Evolutionary conservation across 2,797 vertebrate species (phyloP), one percentile per base, ranked within the genome.

Genomic region (Harpagifer antarcticus): DNA sequence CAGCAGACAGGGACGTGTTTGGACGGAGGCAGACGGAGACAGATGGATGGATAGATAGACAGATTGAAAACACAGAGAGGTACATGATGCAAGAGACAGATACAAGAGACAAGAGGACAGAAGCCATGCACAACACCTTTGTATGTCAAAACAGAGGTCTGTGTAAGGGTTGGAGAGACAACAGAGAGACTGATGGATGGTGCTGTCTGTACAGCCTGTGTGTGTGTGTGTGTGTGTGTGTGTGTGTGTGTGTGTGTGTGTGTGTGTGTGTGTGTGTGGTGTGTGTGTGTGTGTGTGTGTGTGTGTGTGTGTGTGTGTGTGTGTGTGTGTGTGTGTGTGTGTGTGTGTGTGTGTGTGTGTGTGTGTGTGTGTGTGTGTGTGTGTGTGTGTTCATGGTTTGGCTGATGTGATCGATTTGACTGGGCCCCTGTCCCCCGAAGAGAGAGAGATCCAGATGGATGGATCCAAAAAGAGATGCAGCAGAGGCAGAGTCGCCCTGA

Each of bases 371-470:
- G 23, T 27, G 14, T 4, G 13, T 2, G 33, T 33, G 33, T 37
- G 31, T 33, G 31, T 33, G 31, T 9, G 37, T 58, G 68, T 67
- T n/a, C 59, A 62, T 4, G 64, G 71, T 65, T 4, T 68, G 62
- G 50, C 27, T 84, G 86, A 85, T 67, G 76, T 91, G 91, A 92
- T 92, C 77, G 76, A 90, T 91, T 66, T 84, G 81, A 85, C 86
- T 77, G 74, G 76, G 72, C 54, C 56, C 9, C 3, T 53, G 70
- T 90, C 82, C 84, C 86, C 87, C 0, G 53, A 78, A 84, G 87
- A 91, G 43, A 78, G 75, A 75, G 48, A 66, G 49, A 76, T 62
- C 64, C 72, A 73, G 80, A 87, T 56, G 57, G 85, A 91, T 77
- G 74, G 78, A 76, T 45, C 82, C 84, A 83, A 73, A 80, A 52